Percentiles rank a stretch among this genome's conserved stretches.
phyloP scores from a whole-genome alignment of 1,140 invertebrate species.

The Macrobrachium rosenbergii region DNA sequence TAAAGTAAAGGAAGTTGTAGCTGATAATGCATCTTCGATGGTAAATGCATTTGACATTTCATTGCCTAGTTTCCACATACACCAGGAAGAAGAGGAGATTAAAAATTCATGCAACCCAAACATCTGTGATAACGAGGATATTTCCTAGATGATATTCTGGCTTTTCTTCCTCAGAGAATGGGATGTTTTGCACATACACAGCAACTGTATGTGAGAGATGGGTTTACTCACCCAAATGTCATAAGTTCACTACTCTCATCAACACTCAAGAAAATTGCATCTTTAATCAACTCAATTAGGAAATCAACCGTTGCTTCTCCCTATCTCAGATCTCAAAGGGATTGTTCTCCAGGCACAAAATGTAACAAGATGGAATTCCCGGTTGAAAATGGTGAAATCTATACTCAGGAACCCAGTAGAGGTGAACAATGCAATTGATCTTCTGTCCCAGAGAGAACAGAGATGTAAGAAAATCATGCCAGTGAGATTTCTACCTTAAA shows the following conservation, averaged over 20 bases:
- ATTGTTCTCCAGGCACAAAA: neutral
- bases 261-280: constrained; percentile 34
- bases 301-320: no score
- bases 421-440: neutral
- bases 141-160: constrained; percentile 21
- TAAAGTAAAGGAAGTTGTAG: constrained; percentile 36
- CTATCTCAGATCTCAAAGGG: no score
- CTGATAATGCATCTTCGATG: constrained; percentile 28
- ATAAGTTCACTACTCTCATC: constrained; percentile 21
- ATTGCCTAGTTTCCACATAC: constrained; percentile 31
- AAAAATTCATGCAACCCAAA: constrained; percentile 27
- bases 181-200: constrained; percentile 39
- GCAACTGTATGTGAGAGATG: constrained; percentile 35
- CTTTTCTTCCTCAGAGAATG: constrained; percentile 31
- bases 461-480: constrained; percentile 1
- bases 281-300: no score
- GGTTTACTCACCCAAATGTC: constrained; percentile 27
- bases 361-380: constrained; percentile 5
- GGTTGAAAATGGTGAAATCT: no score
- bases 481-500: neutral
- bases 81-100: constrained; percentile 31
- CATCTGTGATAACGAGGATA: constrained; percentile 29
- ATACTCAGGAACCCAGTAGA: neutral
- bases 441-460: neutral
- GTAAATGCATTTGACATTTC: constrained; percentile 50